A percentile compares a stretch with the other conserved stretches of the same genome.
phyloP scores from a whole-genome alignment of 1,140 invertebrate genomes.

The Brachionus paranguensis region DNA sequence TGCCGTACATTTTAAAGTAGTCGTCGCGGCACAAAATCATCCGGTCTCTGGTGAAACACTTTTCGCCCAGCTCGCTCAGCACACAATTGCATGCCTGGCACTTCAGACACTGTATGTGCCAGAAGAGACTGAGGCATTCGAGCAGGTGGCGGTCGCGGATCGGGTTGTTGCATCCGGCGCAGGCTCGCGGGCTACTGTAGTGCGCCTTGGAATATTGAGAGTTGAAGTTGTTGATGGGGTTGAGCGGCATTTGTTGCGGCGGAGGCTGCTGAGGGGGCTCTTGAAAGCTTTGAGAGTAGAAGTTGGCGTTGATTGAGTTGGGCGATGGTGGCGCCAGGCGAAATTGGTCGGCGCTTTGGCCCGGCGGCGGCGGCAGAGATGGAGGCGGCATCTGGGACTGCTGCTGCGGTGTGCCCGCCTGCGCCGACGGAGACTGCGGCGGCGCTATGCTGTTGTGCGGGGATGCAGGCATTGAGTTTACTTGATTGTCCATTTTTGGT shows the following conservation, averaged over 20 bases:
- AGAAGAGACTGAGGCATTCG: not conserved
- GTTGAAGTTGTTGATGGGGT: constrained; percentile 8
- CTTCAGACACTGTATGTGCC: constrained; percentile 34
- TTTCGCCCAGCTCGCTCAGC: not conserved
- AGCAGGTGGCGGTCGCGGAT: constrained; percentile 27
- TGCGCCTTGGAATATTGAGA: not conserved
- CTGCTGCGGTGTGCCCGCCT: not conserved
- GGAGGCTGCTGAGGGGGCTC: not conserved
- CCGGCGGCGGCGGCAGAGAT: not conserved
- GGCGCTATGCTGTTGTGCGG: not conserved
- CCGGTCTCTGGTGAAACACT: constrained; percentile 21
- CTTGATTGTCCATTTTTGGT: constrained; percentile 22
- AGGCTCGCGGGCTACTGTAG: not conserved
- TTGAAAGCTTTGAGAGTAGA: not conserved
- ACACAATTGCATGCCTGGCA: not conserved
- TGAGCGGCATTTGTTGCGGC: not conserved
- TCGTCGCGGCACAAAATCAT: constrained; percentile 15
- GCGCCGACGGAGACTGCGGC: not conserved
- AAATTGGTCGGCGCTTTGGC: not conserved
- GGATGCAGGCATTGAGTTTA: not conserved
- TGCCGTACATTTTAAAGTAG: constrained; percentile 1
- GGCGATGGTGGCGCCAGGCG: not conserved
- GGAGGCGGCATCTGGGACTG: not conserved
- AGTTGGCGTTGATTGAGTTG: not conserved
- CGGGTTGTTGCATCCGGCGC: not conserved